Base-by-base conservation (phyloP, 2,797 vertebrate genomes). In the Ciconia nigra region DNA sequence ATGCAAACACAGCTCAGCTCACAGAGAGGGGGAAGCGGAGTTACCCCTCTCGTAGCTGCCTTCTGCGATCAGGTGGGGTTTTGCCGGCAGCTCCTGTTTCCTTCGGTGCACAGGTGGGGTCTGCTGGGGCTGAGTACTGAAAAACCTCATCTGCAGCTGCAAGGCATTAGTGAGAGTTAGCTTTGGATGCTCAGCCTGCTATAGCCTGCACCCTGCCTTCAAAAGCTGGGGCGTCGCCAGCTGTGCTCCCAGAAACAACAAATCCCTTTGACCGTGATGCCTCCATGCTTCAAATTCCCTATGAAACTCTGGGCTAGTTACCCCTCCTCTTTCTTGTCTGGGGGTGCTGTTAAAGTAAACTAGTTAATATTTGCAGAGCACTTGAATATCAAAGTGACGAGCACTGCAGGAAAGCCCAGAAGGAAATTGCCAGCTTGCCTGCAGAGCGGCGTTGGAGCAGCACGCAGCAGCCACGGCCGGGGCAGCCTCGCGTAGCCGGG, bases 341-440 rank as follows among this genome's bases (percentile, higher is more conserved):
- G 41, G 55, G 21, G 28, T 37, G 39, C 49, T 63, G 73, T 18
- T 66, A 19, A 52, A 49, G 35, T 24, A 37, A 55, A 33, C 15
- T 5, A 21, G 37, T 49, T 28, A 24, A 15, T 49, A 31, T 29
- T 66, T 55, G 79, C 37, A 13, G 20, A 39, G 66, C 33, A 18
- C 24, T 61, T n/a, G 49, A 55, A 16, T 35, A 19, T 42, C 47
- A 8, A 13, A 55, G 73, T 15, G 47, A 9, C 2, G 2, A 46
- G 42, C 1, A 5, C 41, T 16, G 14, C 0, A 5, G 65, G 66
- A 42, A 51, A 18, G 65, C 42, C 37, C 5, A 2, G 37, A 29
- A 21, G 59, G 54, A 24, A 26, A 4, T 9, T 3, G 13, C 47
- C 29, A 2, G 37, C 24, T 20, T 35, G 44, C 39, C 55, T 22